Percentiles rank a stretch among this genome's conserved stretches.
phyloP scores from a whole-genome alignment of 2,888 invertebrate genomes.

The Stenodera caucasica region DNA sequence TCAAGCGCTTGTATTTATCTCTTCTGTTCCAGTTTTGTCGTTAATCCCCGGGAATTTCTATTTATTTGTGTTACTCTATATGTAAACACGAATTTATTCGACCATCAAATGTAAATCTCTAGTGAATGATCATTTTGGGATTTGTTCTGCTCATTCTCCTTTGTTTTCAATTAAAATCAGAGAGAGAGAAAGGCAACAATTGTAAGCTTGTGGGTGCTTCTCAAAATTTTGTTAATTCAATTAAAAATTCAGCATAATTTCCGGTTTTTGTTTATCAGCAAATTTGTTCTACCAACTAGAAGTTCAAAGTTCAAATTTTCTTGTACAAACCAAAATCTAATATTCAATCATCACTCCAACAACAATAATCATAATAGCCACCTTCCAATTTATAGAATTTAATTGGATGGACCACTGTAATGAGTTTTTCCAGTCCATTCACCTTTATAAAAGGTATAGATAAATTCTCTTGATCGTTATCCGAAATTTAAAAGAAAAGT shows the following conservation, averaged over 20 bases:
- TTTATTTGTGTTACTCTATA: not conserved
- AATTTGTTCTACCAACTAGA: too few species aligned
- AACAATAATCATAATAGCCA: too few species aligned
- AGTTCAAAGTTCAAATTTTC: too few species aligned
- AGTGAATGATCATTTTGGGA: conserved; percentile 3
- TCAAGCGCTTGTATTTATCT: too few species aligned
- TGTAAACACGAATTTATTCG: conserved; percentile 23
- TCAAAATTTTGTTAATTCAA: not conserved
- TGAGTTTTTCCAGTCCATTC: too few species aligned
- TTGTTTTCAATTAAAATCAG: not conserved
- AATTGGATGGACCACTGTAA: too few species aligned
- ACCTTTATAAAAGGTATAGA: too few species aligned
- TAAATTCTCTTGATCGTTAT: too few species aligned
- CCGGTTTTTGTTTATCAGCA: too few species aligned
- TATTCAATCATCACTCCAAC: too few species aligned
- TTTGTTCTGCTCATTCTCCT: not conserved
- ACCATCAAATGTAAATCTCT: conserved; percentile 26
- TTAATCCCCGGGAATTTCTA: not conserved
- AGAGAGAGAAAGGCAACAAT: not conserved
- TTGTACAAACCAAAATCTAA: too few species aligned
- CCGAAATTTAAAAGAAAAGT: not conserved
- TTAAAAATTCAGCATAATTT: not conserved
- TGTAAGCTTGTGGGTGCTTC: not conserved
- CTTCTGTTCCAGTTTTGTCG: not conserved
- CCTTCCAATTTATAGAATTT: too few species aligned